A percentile compares a stretch with the other conserved stretches of the same genome.
Conservation (phyloP, 2,888 invertebrate genomes). For the Philaethria dido region DNA sequence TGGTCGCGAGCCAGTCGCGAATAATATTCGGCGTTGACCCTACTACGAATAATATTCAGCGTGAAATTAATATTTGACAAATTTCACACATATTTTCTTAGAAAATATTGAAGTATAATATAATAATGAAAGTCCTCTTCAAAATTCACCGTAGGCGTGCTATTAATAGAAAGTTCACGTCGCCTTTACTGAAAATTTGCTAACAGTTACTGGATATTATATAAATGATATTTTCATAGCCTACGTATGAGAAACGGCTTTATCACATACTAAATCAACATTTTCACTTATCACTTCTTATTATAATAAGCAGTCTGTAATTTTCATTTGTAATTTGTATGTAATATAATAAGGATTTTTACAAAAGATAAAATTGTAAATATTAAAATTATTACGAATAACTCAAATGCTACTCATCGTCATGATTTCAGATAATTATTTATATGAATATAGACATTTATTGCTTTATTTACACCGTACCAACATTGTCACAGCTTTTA, state of each 20-base stretch:
- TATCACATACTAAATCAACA: neutral
- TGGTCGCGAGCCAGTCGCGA: too few species aligned
- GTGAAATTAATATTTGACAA: neutral
- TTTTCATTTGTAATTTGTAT: neutral
- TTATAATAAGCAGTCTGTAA: neutral
- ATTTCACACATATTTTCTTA: neutral
- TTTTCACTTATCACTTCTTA: neutral
- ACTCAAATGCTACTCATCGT: too few species aligned
- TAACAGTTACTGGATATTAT: conserved; percentile 13
- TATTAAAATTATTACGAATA: too few species aligned
- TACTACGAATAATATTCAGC: too few species aligned
- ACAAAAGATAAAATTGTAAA: too few species aligned
- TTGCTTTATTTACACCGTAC: neutral
- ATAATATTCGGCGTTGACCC: too few species aligned
- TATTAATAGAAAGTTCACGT: conserved; percentile 26
- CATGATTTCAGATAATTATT: neutral
- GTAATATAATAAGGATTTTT: too few species aligned
- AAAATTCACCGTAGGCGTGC: conserved; percentile 19
- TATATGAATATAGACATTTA: neutral
- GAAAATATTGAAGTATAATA: conserved; percentile 6
- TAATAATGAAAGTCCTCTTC: neutral
- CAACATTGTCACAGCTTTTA: too few species aligned
- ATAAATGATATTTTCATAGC: neutral
- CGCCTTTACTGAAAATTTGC: conserved; percentile 26
- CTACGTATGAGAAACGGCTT: conserved; percentile 3